A percentile compares a stretch with the other conserved stretches of the same genome.
phyloP scores from a whole-genome alignment of 2,888 invertebrate species.

The Trissolcus japonicus region DNA sequence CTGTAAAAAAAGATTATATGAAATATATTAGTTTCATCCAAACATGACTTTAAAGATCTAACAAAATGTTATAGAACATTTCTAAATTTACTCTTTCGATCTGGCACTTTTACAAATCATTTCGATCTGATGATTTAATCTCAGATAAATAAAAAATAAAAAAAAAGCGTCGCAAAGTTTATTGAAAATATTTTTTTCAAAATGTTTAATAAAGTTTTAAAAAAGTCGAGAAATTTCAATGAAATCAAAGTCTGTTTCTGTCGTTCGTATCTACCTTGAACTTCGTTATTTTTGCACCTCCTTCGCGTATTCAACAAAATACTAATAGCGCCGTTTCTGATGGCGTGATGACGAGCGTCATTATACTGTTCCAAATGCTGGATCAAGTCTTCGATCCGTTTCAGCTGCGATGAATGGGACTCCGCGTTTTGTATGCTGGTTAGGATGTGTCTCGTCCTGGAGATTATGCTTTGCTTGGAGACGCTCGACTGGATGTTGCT shows the following conservation, averaged over 20 bases:
- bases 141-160: no score
- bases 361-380: slow-evolving; percentile 85
- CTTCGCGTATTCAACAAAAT: slow-evolving; percentile 80
- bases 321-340: slow-evolving; percentile 85
- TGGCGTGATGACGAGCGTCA: slow-evolving; percentile 84
- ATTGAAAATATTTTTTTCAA: no score
- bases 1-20: slow-evolving; percentile 60
- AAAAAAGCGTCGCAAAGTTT: no score
- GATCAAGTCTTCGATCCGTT: slow-evolving; percentile 83
- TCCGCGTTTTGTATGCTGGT: slow-evolving; percentile 80
- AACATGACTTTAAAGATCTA: no score
- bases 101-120: no score
- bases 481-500: slow-evolving; percentile 66
- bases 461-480: slow-evolving; percentile 79
- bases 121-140: no score
- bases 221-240: no score
- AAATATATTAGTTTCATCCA: no score
- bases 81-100: no score
- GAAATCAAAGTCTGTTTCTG: no score
- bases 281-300: slow-evolving; percentile 71
- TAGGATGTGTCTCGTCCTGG: slow-evolving; percentile 83
- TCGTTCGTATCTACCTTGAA: slow-evolving; percentile 64
- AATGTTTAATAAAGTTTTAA: no score
- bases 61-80: no score
- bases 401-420: slow-evolving; percentile 78